Evolutionary conservation across 2,113 vertebrate species (phyloP).

Genomic region (Piliocolobus tephrosceles): DNA sequence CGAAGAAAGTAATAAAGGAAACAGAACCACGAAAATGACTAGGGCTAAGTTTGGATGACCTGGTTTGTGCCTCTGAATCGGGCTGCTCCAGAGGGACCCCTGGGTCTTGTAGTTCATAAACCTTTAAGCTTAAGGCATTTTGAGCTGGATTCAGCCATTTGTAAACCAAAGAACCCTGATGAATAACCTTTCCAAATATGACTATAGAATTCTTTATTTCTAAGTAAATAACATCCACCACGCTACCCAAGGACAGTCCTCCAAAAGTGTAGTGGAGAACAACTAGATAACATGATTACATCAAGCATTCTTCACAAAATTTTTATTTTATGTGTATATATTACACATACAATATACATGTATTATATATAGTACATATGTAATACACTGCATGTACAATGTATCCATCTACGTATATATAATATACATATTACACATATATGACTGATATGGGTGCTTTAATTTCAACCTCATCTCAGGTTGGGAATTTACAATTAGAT

Average conservation of each 20-base stretch:
- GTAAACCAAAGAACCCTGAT: neutral
- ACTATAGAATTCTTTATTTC: neutral
- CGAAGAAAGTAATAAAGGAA: neutral
- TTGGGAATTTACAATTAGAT: conserved; percentile 18
- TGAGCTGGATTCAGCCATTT: neutral
- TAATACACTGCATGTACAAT: no score
- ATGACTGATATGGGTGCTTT: neutral
- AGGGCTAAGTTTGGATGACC: neutral
- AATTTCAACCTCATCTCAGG: neutral
- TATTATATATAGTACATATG: no score
- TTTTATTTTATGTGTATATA: no score
- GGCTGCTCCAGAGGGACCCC: neutral
- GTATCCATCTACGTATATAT: no score
- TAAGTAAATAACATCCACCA: neutral
- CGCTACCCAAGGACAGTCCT: neutral
- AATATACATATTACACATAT: no score
- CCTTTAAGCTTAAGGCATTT: neutral
- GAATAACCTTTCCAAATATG: neutral
- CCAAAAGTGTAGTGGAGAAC: neutral
- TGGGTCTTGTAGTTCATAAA: neutral
- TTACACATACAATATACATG: no score
- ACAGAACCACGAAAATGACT: neutral
- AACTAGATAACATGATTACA: neutral
- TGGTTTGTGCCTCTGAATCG: neutral
- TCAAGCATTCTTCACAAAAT: neutral